Base-by-base conservation (phyloP, 2,888 invertebrate genomes). In the Helobdella robusta region DNA sequence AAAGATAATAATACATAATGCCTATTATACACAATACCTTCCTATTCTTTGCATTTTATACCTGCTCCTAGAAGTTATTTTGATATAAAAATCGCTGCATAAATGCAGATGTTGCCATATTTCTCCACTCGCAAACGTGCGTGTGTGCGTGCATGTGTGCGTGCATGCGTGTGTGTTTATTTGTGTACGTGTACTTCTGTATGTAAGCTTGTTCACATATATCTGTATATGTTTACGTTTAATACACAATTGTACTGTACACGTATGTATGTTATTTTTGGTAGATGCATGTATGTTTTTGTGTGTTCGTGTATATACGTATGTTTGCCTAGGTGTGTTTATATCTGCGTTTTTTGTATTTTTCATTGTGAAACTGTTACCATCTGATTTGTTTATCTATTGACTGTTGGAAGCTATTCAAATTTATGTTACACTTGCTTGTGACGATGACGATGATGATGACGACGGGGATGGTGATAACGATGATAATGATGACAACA, bases 11-110 rank as follows among this genome's bases (percentile, higher is more conserved):
- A n/a, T n/a, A n/a, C n/a, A n/a, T n/a, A n/a, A n/a, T n/a, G n/a
- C n/a, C n/a, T n/a, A n/a, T n/a, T n/a, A n/a, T n/a, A n/a, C 54
- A 11, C 28, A 54, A 32, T 54, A 54, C 28, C 54, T 28, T 23
- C 54, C 25, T 50, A 28, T 32, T 54, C 28, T 6, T 32, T 11
- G 5, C 54, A 54, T 30, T 23, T 28, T 30, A 5, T 28, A 32
- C 32, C 30, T 32, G 25, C 25, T 30, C 28, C 5, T n/a, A 28
- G 6, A 11, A 28, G 28, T 54, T 54, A 28, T 32, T 50, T 50
- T 50, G n/a, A n/a, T n/a, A n/a, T n/a, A n/a, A n/a, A n/a, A n/a
- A n/a, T n/a, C n/a, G n/a, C n/a, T n/a, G n/a, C n/a, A n/a, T n/a
- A n/a, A n/a, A n/a, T n/a, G n/a, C n/a, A n/a, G n/a, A n/a, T n/a